Percentiles rank a stretch among this genome's conserved stretches.
phyloP scores from a whole-genome alignment of 2,888 invertebrate genomes.

The Cheilosia impressa region DNA sequence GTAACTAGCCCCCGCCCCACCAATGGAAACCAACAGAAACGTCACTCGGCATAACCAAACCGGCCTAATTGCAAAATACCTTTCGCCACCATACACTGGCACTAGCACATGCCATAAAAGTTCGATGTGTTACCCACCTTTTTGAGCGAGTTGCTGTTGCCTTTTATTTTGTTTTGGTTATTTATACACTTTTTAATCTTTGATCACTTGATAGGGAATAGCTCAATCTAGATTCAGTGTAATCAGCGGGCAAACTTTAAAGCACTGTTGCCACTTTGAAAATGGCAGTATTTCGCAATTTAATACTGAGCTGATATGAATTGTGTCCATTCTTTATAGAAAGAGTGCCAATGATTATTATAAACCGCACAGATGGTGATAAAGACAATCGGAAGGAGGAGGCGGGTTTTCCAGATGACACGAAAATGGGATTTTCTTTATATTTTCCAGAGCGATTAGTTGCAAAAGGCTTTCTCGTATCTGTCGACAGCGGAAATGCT shows the following conservation, averaged over 20 bases:
- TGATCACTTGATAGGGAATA: constrained; percentile 34
- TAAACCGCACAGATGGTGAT: neutral
- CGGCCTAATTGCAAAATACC: constrained; percentile 14
- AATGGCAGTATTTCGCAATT: constrained; percentile 23
- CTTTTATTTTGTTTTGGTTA: neutral
- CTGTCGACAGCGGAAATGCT: constrained; percentile 19
- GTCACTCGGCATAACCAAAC: constrained; percentile 1
- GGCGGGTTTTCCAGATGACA: constrained; percentile 14
- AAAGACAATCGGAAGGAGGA: neutral
- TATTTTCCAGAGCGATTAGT: neutral
- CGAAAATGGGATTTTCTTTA: neutral
- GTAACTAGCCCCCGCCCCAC: neutral
- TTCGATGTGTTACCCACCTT: constrained; percentile 3
- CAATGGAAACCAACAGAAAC: neutral
- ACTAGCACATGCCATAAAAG: neutral
- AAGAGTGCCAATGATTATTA: neutral
- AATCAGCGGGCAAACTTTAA: constrained; percentile 27
- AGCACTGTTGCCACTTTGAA: constrained; percentile 32
- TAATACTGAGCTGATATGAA: constrained; percentile 41
- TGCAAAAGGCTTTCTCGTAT: constrained; percentile 2
- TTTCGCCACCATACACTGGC: neutral
- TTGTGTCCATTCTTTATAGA: constrained; percentile 28
- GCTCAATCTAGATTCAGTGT: constrained; percentile 54
- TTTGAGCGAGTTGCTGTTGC: constrained; percentile 6
- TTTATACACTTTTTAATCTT: constrained; percentile 21